Base-by-base conservation (phyloP, 2,888 invertebrate genomes). In the Drosophila mercatorum region DNA sequence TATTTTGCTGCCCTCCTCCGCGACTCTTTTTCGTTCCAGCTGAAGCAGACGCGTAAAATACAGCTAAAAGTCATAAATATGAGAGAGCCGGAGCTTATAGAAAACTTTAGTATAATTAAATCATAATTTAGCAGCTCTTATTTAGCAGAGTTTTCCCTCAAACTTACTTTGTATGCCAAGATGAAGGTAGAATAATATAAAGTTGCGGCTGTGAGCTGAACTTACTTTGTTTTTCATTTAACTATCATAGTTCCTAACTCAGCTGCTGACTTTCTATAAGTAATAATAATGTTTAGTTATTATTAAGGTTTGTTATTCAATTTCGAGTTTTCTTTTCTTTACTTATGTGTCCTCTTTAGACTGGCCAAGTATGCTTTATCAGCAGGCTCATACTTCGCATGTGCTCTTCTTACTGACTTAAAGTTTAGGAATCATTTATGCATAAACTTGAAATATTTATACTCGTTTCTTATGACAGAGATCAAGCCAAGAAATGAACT, bases 1-100 rank as follows among this genome's bases (percentile, higher is more conserved):
- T 82, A 84, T 69, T 68, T 69, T 52, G 38, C 47, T 31, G 53
- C 22, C 36, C 26, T 55, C 51, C 22, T 22, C 10, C 31, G 40
- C 28, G 11, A 11, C n/a, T 46, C n/a, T 43, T 7, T 36, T 47
- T 40, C 8, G 14, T 44, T 55, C 36, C 14, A 61, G 57, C 2
- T 57, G 46, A 41, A 43, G 44, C 51, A 62, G 46, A 17, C 34
- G 6, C 55, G n/a, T 53, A 49, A 28, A 51, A 34, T 41, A 7
- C 36, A 36, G 44, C 34, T 14, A 22, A 57, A 36, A 34, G 22
- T 0, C 34, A 22, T 43, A 44, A 34, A 57, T 57, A 17, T 11
- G n/a, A 10, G 41, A 10, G n/a, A 10, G 41, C 6, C 3, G 40
- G 12, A 41, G 28, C n/a, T 41, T 41, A 41, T 41, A 28, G 41